Percentiles rank a stretch among this genome's conserved stretches.
These are phyloP conservation scores for Astur gentilis DNA, from an alignment of 2,113 vertebrate genomes.

Conservation along the genomic window DNA sequence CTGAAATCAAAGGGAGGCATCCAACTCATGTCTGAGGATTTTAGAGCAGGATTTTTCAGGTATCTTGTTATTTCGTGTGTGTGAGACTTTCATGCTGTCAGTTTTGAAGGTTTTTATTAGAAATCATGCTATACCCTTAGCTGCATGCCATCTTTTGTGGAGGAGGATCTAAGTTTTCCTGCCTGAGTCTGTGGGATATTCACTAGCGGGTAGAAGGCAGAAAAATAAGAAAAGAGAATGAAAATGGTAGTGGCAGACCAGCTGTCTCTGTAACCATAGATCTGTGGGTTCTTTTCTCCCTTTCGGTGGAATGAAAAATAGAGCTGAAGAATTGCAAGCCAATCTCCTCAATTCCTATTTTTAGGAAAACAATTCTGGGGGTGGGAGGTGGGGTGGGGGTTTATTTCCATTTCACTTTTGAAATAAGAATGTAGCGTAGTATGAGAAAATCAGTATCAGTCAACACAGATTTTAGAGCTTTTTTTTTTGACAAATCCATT, in stretches of 20 bases:
- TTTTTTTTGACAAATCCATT: not conserved
- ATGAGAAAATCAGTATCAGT: not conserved
- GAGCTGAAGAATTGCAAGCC: not conserved
- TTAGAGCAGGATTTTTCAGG: not conserved
- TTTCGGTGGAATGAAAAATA: not conserved
- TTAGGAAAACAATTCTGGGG: not conserved
- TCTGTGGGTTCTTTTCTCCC: rapidly evolving
- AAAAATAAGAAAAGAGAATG: not conserved
- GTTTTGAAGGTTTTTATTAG: not conserved
- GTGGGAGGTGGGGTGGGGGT: not conserved
- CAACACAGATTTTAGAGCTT: not conserved
- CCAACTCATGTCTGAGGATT: not conserved
- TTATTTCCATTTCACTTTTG: not conserved
- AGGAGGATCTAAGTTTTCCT: not conserved
- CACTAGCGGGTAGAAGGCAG: not conserved
- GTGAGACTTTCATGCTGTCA: not conserved
- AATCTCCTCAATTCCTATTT: not conserved
- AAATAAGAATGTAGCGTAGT: not conserved
- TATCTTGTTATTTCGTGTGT: not conserved
- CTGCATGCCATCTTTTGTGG: not conserved
- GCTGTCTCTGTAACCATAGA: not conserved
- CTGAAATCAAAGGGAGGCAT: not conserved
- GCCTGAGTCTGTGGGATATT: not conserved
- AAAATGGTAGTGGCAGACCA: not conserved
- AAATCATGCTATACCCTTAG: not conserved